Conservation (phyloP, 2,888 invertebrate species). For the Linyphia triangularis region DNA sequence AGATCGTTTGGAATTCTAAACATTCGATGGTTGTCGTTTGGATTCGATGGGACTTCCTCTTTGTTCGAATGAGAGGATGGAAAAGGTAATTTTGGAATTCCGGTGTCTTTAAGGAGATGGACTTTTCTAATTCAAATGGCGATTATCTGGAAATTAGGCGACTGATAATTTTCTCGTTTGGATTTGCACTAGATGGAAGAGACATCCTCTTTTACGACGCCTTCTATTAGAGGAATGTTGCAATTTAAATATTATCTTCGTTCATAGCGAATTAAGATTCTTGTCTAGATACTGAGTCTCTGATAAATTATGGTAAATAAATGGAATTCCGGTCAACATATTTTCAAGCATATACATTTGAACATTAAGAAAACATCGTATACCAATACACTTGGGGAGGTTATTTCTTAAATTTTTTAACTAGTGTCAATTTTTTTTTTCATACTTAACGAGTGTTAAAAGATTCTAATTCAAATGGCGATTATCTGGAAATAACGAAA, state of each 20-base stretch:
- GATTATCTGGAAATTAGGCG: neutral
- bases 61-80: conserved; percentile 1
- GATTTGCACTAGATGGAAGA: too few relatives aligned
- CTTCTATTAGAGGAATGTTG: neutral
- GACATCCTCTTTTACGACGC: neutral
- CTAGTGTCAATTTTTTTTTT: too few relatives aligned
- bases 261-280: too few relatives aligned
- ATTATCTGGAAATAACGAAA: neutral
- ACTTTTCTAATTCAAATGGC: neutral
- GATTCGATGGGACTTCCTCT: neutral
- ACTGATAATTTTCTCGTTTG: too few relatives aligned
- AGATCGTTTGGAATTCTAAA: conserved; percentile 32
- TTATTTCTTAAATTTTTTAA: too few relatives aligned
- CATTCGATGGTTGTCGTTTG: conserved; percentile 1
- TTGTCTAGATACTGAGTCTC: too few relatives aligned
- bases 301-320: too few relatives aligned
- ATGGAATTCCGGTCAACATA: too few relatives aligned
- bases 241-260: neutral
- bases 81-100: conserved; percentile 5
- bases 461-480: neutral
- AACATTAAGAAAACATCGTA: too few relatives aligned
- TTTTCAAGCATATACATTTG: too few relatives aligned
- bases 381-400: too few relatives aligned
- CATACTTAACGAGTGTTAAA: too few relatives aligned
- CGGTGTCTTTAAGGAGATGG: neutral